phyloP scores from a whole-genome alignment of 2,113 vertebrate species.

The Heterochromis multidens region DNA sequence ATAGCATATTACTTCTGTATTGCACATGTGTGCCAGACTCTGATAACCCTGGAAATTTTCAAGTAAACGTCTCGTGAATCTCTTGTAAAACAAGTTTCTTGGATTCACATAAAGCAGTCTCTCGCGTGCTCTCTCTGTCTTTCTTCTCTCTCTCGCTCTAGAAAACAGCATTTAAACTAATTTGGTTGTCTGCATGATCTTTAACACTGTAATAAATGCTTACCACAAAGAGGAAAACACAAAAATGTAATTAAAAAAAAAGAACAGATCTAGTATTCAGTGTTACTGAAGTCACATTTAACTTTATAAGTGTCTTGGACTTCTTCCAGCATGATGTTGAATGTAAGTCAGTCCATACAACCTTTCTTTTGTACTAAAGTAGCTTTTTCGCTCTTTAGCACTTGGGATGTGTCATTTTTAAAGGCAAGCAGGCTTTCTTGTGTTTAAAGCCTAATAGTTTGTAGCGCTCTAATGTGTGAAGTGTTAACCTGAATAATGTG shows the following conservation, averaged over 20 bases:
- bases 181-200: neutral
- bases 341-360: neutral
- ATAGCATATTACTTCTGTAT: neutral
- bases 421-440: neutral
- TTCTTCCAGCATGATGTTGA: neutral
- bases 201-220: neutral
- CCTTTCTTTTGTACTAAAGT: neutral
- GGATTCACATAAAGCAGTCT: neutral
- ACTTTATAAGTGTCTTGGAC: neutral
- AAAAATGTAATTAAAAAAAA: neutral
- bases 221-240: neutral
- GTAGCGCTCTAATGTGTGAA: neutral
- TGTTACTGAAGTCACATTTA: neutral
- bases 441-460: slow-evolving; percentile 5
- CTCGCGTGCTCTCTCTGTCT: neutral
- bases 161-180: neutral
- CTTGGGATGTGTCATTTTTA: neutral
- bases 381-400: neutral
- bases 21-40: neutral
- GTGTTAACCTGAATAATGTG: neutral
- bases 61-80: neutral
- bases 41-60: neutral
- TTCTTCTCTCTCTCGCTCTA: neutral
- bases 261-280: neutral
- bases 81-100: neutral